Evolutionary conservation across 2,113 vertebrate species (phyloP).

Genomic region (Callospermophilus lateralis): DNA sequence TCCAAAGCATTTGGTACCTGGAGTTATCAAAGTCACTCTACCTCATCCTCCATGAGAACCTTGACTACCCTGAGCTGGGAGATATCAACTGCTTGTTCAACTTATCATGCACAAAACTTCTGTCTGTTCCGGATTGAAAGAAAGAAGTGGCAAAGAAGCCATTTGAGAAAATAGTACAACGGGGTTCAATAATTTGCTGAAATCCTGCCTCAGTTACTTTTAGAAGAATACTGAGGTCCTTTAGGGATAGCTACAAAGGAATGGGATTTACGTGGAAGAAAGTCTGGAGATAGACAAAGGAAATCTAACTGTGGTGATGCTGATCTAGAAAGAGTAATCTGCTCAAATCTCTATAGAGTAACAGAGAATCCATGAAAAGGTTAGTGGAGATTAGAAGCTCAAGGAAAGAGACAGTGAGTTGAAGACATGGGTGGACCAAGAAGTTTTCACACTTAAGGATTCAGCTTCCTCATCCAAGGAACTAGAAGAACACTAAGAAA

Average conservation of each 20-base stretch:
- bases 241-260: neutral
- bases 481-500: neutral
- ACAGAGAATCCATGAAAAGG: neutral
- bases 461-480: neutral
- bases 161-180: neutral
- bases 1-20: neutral
- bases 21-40: neutral
- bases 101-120: neutral
- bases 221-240: neutral
- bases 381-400: neutral
- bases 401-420: neutral
- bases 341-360: neutral
- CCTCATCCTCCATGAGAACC: neutral
- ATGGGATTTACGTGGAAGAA: neutral
- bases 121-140: neutral
- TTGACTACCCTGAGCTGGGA: neutral
- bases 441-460: conserved; percentile 4
- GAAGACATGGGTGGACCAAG: neutral
- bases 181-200: neutral
- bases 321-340: neutral
- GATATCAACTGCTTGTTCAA: neutral
- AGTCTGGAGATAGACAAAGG: neutral
- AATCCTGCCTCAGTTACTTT: neutral
- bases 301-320: neutral
- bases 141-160: neutral